These are phyloP conservation scores for Pangasius macronema DNA, from an alignment of 2,797 vertebrate genomes.

Conservation along the genomic window DNA sequence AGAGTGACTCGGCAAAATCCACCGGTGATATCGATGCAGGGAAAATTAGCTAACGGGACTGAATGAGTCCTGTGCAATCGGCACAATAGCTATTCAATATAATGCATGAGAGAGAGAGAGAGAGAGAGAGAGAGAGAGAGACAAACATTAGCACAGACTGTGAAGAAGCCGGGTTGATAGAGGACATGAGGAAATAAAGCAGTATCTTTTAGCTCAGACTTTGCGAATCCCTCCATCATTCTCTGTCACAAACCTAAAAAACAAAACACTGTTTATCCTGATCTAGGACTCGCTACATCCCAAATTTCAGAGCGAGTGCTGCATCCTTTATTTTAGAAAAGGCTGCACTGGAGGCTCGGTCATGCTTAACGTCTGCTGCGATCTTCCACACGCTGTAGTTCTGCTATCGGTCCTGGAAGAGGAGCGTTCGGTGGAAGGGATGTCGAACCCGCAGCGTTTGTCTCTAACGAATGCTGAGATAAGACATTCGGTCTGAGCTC, in stretches of 20 bases:
- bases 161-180: neutral
- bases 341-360: neutral
- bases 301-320: neutral
- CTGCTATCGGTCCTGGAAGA: neutral
- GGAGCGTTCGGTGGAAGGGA: neutral
- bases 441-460: conserved; percentile 57
- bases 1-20: conserved; percentile 1
- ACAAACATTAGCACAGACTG: neutral
- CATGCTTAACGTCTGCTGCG: too few relatives aligned
- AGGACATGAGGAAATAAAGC: neutral
- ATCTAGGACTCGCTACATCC: neutral
- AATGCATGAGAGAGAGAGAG: neutral
- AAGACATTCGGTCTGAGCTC: conserved; percentile 61
- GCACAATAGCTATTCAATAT: conserved; percentile 6
- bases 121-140: neutral
- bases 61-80: neutral
- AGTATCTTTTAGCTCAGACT: neutral
- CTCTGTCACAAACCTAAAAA: neutral
- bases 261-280: neutral
- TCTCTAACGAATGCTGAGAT: conserved; percentile 69
- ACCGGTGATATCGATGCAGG: neutral
- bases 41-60: neutral
- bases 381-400: neutral
- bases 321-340: neutral
- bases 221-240: neutral